Evolutionary conservation across 2,797 vertebrate genomes (phyloP), one percentile per base, ranked within the genome.

Genomic region (Chrysocyon brachyurus): DNA sequence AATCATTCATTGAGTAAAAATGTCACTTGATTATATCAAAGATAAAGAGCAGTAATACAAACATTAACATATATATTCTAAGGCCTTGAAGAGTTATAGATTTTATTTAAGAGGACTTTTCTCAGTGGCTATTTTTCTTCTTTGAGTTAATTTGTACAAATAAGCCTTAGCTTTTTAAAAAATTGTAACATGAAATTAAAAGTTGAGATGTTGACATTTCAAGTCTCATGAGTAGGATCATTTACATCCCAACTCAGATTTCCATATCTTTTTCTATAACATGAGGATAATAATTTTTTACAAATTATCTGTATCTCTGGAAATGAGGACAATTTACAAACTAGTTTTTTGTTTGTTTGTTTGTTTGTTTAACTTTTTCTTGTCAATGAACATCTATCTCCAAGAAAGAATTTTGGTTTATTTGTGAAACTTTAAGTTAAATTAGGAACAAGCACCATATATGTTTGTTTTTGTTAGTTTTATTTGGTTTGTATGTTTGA

Each of bases 381-480:
- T 49, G 19, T 57, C 28, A 63, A 46, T 24, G 49, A 57, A 72
- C 5, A 81, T 3, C 8, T 21, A 87, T 73, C 6, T 73, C 28
- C 12, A 79, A 75, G 66, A 17, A 90, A 94, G 79, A 68, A 31
- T 21, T 31, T 54, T 73, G 68, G 3, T 56, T 96, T 40, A 64
- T 82, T 93, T 86, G 11, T 87, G 40, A 68, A 93, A 84, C 9
- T 86, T 54, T 54, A 77, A 92, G 64, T 64, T 82, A 54, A 49
- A 31, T 93, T 68, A 87, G 54, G 5, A 78, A 78, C 0, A 95
- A 64, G 3, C 17, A 49, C 3, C 40, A 40, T 40, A 40, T 79
- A 7, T 56, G 8, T 57, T 66, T 46, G 33, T 78, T 79, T 61
- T 63, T 94, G 14, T 84, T 87, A 21, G 6, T 70, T 94, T 72